Conservation (phyloP, 2,888 invertebrate genomes). For the Dastarcus helophoroides region DNA sequence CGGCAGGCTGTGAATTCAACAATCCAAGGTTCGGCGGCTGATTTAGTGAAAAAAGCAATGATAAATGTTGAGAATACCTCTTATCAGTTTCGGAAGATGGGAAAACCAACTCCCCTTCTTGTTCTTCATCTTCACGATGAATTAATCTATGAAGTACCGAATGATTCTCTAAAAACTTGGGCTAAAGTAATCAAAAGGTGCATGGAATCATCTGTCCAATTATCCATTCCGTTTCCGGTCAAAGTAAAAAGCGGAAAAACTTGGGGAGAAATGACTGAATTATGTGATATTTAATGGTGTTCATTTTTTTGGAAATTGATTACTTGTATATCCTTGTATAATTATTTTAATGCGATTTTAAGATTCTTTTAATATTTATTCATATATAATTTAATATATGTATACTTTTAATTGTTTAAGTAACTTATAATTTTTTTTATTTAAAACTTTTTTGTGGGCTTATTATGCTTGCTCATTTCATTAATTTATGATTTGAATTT, state of each 20-base stretch:
- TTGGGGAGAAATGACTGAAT: slow-evolving; percentile 58
- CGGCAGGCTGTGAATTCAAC: slow-evolving; percentile 94
- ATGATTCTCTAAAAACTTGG: slow-evolving; percentile 44
- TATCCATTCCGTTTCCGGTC: slow-evolving; percentile 76
- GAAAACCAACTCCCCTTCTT: slow-evolving; percentile 45
- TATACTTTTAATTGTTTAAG: too few relatives aligned
- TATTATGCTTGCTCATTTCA: too few relatives aligned
- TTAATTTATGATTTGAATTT: too few relatives aligned
- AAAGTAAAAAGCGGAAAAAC: slow-evolving; percentile 71
- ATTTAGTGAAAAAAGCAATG: slow-evolving; percentile 88
- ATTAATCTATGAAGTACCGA: slow-evolving; percentile 78
- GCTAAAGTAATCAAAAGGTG: slow-evolving; percentile 54
- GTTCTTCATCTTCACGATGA: slow-evolving; percentile 94
- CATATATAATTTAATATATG: too few relatives aligned
- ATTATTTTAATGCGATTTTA: too few relatives aligned
- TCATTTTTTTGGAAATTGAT: too few relatives aligned
- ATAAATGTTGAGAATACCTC: slow-evolving; percentile 48
- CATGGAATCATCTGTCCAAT: slow-evolving; percentile 67
- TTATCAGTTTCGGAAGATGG: slow-evolving; percentile 17
- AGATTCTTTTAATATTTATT: too few relatives aligned
- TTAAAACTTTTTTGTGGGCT: too few relatives aligned
- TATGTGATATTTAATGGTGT: slow-evolving; percentile 15
- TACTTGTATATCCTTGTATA: too few relatives aligned
- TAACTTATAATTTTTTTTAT: too few relatives aligned
- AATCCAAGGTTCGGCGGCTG: slow-evolving; percentile 94